A percentile compares a stretch with the other conserved stretches of the same genome.
Conservation (phyloP, 1,140 invertebrate genomes). For the Hylaeus anthracinus region DNA sequence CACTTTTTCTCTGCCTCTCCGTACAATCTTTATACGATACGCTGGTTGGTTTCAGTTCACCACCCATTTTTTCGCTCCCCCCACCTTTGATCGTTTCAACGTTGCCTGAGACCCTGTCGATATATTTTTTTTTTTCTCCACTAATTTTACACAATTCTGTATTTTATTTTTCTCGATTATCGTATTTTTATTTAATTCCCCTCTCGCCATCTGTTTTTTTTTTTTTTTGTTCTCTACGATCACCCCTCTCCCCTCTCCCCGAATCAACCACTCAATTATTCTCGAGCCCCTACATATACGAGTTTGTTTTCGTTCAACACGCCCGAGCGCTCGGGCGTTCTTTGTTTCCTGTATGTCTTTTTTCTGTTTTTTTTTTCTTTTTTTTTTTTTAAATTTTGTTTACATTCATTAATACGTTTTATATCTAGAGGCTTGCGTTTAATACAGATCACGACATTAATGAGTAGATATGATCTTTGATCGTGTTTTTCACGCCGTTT, state of each 20-base stretch:
- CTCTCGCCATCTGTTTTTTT: not conserved
- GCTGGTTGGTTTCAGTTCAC: conserved; percentile 23
- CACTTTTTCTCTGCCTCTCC: not conserved
- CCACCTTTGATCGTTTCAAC: conserved; percentile 81
- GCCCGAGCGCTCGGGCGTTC: conserved; percentile 55
- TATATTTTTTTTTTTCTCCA: conserved; percentile 34
- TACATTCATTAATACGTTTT: conserved; percentile 50
- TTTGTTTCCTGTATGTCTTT: conserved; percentile 46
- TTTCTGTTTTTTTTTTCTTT: conserved; percentile 17
- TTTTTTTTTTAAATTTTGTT: not conserved
- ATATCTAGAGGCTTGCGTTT: conserved; percentile 60
- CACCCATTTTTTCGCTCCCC: conserved; percentile 60
- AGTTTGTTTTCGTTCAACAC: conserved; percentile 60
- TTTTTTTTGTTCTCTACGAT: conserved; percentile 44
- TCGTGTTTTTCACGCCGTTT: conserved; percentile 62
- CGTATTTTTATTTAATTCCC: conserved; percentile 43
- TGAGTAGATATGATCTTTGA: conserved; percentile 63
- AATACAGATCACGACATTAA: conserved; percentile 61
- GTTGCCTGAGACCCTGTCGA: conserved; percentile 69
- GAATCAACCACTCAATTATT: conserved; percentile 61
- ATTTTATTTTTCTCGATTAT: conserved; percentile 44
- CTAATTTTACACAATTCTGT: conserved; percentile 44
- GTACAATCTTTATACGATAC: conserved; percentile 17
- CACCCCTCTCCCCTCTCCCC: conserved; percentile 21
- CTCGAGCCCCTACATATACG: conserved; percentile 46